Base-by-base conservation (phyloP, 2,888 invertebrate species). In the Fabriciana adippe region DNA sequence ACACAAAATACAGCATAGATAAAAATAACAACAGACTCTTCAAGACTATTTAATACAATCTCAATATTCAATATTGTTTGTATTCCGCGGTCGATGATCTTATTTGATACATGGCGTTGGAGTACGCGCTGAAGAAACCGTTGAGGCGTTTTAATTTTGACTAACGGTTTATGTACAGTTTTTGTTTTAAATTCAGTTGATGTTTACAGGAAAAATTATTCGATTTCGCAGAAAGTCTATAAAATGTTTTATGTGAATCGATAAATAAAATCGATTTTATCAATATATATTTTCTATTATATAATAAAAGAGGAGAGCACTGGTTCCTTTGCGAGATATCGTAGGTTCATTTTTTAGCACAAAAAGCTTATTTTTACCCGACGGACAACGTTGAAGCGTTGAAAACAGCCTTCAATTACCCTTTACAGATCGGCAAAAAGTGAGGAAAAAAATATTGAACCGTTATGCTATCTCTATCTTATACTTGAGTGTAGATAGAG, bases 141-240 rank as follows among this genome's bases (percentile, higher is more conserved):
- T 60, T 66, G 60, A 55, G 16, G 26, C 31, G 45, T 60, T 48
- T 66, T 54, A 57, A 57, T 66, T 65, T 66, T 31, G 54, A 35
- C 50, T 55, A 66, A 66, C 66, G 60, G 61, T 60, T 31, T 1
- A 61, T 50, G 21, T 48, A 55, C 60, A 60, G 60, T 61, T 61
- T 14, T 55, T 35, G 15, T 48, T 60, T 61, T 11, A 50, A n/a
- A 66, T 51, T 61, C 35, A 14, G 11, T 18, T 31, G 50, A 47
- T 47, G 47, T 21, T 57, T 57, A 18, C 61, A 16, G 50, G 16
- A 26, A 31, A 11, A 59, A 59, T 31, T 31, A 48, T 16, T 26
- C 13, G 31, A 31, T 48, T 59, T n/a, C 48, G 16, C n/a, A 57
- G 31, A 48, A 16, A 13, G n/a, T 14, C 26, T 47, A 11, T 5